phyloP scores from a whole-genome alignment of 1,140 invertebrate genomes.

The Plectrocnemia conspersa region DNA sequence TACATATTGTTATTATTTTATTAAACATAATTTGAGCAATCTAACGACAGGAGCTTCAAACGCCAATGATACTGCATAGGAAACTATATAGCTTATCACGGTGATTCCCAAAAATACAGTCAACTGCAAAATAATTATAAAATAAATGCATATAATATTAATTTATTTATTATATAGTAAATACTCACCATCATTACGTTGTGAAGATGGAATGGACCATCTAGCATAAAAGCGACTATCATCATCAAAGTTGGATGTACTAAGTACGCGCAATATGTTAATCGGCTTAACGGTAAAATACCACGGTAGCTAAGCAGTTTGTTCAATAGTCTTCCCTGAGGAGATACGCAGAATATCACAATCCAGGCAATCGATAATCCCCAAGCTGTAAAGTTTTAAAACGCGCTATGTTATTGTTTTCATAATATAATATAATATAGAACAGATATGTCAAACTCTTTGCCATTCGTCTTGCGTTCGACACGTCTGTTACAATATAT shows the following conservation, averaged over 20 bases:
- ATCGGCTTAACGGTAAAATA: constrained; percentile 76
- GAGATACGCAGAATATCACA: constrained; percentile 71
- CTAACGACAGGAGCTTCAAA: constrained; percentile 76
- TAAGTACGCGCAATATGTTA: constrained; percentile 88
- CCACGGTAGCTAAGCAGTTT: constrained; percentile 72
- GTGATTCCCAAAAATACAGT: constrained; percentile 74
- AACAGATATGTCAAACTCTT: no score
- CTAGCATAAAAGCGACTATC: constrained; percentile 68
- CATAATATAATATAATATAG: no score
- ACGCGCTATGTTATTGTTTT: no score
- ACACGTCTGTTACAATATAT: no score
- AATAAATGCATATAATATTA: neutral
- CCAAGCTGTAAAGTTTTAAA: constrained; percentile 60
- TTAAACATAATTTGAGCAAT: constrained; percentile 60
- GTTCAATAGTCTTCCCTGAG: constrained; percentile 68
- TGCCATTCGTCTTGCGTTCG: no score
- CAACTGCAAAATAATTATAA: constrained; percentile 52
- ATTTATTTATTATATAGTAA: constrained; percentile 2
- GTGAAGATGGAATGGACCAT: constrained; percentile 70
- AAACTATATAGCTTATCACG: constrained; percentile 69
- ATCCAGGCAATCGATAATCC: constrained; percentile 73
- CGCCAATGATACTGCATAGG: constrained; percentile 69
- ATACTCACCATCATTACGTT: constrained; percentile 63
- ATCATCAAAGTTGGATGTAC: constrained; percentile 83
- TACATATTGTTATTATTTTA: no score